Evolutionary conservation across 1,140 invertebrate genomes (phyloP).

Genomic region (Riptortus pedestris): DNA sequence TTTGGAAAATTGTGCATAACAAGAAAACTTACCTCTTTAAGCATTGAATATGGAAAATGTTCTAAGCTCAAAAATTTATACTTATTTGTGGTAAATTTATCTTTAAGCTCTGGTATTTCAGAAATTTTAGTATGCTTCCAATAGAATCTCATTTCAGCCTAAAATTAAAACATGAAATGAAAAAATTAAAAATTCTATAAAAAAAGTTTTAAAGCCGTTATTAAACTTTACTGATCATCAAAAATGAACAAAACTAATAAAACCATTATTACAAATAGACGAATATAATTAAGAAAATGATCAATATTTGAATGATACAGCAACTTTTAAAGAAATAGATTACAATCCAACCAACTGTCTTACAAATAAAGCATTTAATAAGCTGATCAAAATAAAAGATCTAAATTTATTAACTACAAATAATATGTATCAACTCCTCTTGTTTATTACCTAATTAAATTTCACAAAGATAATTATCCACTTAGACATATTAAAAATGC

Average conservation of each 20-base stretch:
- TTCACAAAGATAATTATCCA: no score
- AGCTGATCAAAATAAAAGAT: no score
- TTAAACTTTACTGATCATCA: not conserved
- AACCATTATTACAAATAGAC: not conserved
- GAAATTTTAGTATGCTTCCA: constrained; percentile 12
- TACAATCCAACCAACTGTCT: no score
- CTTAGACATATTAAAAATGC: no score
- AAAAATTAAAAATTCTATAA: not conserved
- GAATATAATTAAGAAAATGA: not conserved
- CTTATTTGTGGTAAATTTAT: not conserved
- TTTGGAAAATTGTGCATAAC: not conserved
- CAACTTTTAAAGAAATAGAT: not conserved
- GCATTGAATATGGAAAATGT: not conserved
- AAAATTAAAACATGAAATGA: not conserved
- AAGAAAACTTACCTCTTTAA: not conserved
- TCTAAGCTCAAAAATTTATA: constrained; percentile 9
- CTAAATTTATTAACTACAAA: no score
- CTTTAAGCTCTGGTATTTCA: not conserved
- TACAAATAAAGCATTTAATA: no score
- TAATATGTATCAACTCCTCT: no score
- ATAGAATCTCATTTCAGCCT: constrained; percentile 23
- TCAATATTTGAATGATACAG: not conserved
- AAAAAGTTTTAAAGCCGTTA: not conserved
- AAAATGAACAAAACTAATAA: not conserved
- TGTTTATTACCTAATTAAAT: no score